These are phyloP conservation scores for Empidonax traillii DNA, from an alignment of 2,113 vertebrate species.

Conservation along the genomic window DNA sequence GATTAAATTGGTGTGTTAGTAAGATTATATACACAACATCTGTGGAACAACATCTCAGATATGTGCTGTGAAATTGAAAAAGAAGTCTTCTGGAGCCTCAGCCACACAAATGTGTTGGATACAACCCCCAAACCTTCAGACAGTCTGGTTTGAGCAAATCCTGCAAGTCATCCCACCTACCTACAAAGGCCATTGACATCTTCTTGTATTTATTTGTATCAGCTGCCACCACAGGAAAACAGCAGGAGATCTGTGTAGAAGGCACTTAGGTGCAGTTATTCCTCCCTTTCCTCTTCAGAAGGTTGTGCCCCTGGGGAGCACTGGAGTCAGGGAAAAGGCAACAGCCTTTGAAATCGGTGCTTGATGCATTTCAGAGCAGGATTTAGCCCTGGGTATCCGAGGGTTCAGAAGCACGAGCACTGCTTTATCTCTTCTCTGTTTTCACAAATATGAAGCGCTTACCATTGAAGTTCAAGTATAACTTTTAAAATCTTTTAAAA, in stretches of 20 bases:
- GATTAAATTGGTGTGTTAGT: constrained; percentile 58
- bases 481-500: not conserved
- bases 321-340: not conserved
- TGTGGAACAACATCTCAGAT: not conserved
- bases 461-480: not conserved
- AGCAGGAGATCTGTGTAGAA: not conserved
- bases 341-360: not conserved
- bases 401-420: not conserved
- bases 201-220: not conserved
- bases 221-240: not conserved
- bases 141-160: not conserved
- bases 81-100: not conserved
- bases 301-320: not conserved
- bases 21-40: constrained; percentile 35
- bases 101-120: accelerated
- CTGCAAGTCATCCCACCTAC: not conserved
- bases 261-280: not conserved
- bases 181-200: no score
- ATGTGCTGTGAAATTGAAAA: constrained; percentile 5
- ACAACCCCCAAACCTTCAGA: not conserved
- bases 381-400: not conserved
- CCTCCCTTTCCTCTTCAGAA: not conserved
- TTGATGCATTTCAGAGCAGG: not conserved
- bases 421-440: not conserved
- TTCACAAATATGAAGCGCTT: not conserved